Base-by-base conservation (phyloP, 1,140 invertebrate genomes). In the Antheraea mylitta region DNA sequence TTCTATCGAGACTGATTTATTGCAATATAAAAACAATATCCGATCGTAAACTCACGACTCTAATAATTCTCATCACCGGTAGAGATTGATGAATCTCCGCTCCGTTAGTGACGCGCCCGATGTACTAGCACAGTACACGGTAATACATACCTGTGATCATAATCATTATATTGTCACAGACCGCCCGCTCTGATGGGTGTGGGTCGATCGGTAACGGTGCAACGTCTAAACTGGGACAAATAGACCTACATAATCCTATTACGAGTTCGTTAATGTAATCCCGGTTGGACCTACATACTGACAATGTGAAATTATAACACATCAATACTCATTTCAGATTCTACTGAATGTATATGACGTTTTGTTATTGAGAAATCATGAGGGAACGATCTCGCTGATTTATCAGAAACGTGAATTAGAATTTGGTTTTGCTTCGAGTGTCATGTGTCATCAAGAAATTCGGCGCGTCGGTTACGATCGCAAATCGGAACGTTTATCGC, bases 181-280 rank as follows among this genome's bases (percentile, higher is more conserved):
- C 85, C 81, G 73, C 42, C 69, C 71, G 79, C 78, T n/a, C n/a
- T 77, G 74, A 72, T 73, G 79, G 75, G 81, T 77, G 78, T 80
- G 79, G 81, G 70, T 18, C 58, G 71, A 72, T 66, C 64, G 70
- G 81, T 90, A 90, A 90, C 88, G 85, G 86, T 87, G 74, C 81
- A 60, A 65, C 75, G 38, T 69, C 68, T 75, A 77, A 90, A 87
- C 84, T 89, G 84, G 86, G 84, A 81, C 87, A 79, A 75, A 68
- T 80, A 75, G 74, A 71, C 71, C 83, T 81, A 83, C 79, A 82
- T 89, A 91, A 91, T 91, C 89, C 86, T 87, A 91, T 91, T 90
- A 91, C 81, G 83, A 86, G 79, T 84, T 90, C 80, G 89, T 88
- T 91, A 89, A 83, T 81, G 79, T 88, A 88, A 89, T 89, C 83